Base-by-base conservation (phyloP, 1,140 invertebrate species). In the Camponotus pennsylvanicus region DNA sequence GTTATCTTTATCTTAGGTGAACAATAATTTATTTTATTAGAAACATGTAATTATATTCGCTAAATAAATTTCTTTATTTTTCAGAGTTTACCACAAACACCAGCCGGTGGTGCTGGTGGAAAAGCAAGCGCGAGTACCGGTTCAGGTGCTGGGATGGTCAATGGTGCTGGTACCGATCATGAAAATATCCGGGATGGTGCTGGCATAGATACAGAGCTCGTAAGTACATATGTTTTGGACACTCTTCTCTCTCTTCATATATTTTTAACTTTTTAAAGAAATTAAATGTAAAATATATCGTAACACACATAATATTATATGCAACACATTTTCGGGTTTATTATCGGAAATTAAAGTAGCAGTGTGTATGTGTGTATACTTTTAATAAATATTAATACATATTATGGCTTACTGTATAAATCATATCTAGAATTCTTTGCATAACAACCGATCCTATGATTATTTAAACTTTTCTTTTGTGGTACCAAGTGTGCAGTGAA, bases 41-140 rank as follows among this genome's bases (percentile, higher is more conserved):
- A 63, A 27, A 32, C 13, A 21, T 15, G 11, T 27, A 18, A 52
- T 52, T 52, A 52, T 5, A 52, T 52, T 66, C 1, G 11, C 8
- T 67, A 5, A 37, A 82, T 40, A 71, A 13, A 59, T 66, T 52
- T 78, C 6, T 80, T 34, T 90, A 66, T 91, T 79, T 95, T 95
- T 5, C 94, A 96, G 95, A 95, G 95, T 87, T 93, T 95, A 86
- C 95, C 95, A n/a, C 95, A 96, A 92, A 96, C 95, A 67, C 95
- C 95, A 63, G 94, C 95, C 80, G 93, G 95, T 78, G 92, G 93
- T 85, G 92, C 93, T 71, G 92, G 93, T 76, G 93, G 88, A 32
- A 95, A 95, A 83, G 93, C 93, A 66, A 88, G 93, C 42, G 92
- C 90, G 59, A 92, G 90, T 87, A 90, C 88, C 55, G 89, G 92